Conservation (phyloP, 2,113 vertebrate species). For the Phalacrocorax carbo region DNA sequence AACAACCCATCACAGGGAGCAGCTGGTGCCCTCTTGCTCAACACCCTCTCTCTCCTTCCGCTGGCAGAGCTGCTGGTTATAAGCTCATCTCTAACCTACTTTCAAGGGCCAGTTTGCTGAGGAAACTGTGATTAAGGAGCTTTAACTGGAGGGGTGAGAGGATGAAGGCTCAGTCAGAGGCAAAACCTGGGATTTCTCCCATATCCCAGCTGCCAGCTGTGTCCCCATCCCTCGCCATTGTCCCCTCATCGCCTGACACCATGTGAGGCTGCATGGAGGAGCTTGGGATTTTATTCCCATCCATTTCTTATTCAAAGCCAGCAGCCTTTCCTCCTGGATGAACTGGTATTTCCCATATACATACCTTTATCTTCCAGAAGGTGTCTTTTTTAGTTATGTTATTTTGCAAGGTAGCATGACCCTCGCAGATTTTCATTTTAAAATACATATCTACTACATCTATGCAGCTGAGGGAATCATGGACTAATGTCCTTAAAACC, state of each 20-base stretch:
- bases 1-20: neutral
- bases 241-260: neutral
- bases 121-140: neutral
- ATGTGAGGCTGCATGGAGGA: neutral
- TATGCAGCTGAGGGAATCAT: neutral
- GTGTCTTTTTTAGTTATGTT: neutral
- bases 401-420: neutral
- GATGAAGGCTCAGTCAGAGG: neutral
- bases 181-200: neutral
- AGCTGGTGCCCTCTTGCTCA: neutral
- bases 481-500: neutral
- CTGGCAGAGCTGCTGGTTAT: neutral
- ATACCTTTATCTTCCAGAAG: neutral
- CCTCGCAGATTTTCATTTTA: neutral
- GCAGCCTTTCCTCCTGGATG: neutral
- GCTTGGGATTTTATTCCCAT: neutral
- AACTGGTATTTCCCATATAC: neutral
- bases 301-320: neutral
- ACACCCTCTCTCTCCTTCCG: neutral
- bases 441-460: neutral
- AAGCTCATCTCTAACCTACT: neutral
- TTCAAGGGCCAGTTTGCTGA: neutral
- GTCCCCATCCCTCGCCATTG: neutral
- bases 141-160: neutral
- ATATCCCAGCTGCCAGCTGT: rapidly evolving